Conservation (phyloP, 2,113 vertebrate genomes). For the Ictalurus punctatus region DNA sequence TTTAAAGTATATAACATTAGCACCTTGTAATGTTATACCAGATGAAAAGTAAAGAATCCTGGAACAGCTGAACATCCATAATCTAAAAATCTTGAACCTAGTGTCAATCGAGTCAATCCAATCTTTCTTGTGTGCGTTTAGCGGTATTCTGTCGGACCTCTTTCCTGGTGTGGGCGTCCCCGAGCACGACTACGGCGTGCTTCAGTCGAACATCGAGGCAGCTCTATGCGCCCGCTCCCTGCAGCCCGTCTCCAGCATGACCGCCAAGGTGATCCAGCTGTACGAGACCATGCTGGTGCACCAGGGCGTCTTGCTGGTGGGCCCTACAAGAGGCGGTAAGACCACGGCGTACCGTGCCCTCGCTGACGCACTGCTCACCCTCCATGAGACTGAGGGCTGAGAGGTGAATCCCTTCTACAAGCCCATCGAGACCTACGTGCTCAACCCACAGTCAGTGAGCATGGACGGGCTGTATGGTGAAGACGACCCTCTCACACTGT, state of each 20-base stretch:
- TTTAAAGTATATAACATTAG: background rate
- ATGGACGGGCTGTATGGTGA: conserved; percentile 90
- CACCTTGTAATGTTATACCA: background rate
- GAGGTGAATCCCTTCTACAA: conserved; percentile 75
- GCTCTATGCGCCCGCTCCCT: conserved; percentile 59
- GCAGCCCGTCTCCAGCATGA: conserved; percentile 77
- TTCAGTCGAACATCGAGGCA: conserved; percentile 77
- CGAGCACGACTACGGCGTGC: conserved; percentile 83
- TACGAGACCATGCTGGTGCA: conserved; percentile 59
- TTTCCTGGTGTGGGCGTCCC: conserved; percentile 86
- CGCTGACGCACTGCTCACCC: conserved; percentile 76
- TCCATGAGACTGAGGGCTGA: conserved; percentile 62
- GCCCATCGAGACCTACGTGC: conserved; percentile 78
- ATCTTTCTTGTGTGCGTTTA: conserved; percentile 42
- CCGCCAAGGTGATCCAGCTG: conserved; percentile 83
- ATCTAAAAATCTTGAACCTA: background rate
- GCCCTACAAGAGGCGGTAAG: conserved; percentile 85
- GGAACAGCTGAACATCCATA: no score
- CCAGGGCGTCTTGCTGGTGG: conserved; percentile 88
- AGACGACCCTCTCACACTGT: conserved; percentile 80
- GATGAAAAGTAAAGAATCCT: no score
- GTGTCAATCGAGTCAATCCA: background rate
- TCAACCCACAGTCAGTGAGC: conserved; percentile 88
- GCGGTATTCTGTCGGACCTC: conserved; percentile 86
- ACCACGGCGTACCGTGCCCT: conserved; percentile 80